These are phyloP conservation scores for Callyntrura sp. DNA, from an alignment of 2,888 invertebrate species.

Conservation along the genomic window DNA sequence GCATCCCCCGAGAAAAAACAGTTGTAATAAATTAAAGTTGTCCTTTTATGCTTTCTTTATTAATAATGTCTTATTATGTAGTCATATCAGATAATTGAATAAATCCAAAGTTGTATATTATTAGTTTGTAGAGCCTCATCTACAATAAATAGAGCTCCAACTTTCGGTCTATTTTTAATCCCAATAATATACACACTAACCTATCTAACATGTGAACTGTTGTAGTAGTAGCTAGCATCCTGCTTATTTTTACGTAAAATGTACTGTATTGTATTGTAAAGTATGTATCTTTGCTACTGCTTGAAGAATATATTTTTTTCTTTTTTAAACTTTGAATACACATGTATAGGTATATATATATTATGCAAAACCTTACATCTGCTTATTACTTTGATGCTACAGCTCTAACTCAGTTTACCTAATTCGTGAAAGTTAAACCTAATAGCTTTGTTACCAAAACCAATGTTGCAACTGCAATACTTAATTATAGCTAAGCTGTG, in stretches of 20 bases:
- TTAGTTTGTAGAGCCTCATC: neutral
- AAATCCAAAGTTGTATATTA: no score
- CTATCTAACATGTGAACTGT: no score
- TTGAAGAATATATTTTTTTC: neutral
- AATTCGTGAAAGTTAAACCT: neutral
- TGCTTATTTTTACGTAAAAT: neutral
- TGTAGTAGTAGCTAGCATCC: neutral
- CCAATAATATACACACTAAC: no score
- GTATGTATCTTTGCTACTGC: neutral
- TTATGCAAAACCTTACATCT: neutral
- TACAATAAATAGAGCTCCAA: neutral
- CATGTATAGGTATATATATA: no score
- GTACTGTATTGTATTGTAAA: neutral
- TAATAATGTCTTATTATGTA: neutral
- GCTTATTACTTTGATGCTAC: neutral
- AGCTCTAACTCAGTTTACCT: neutral
- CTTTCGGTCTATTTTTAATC: no score
- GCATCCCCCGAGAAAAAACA: constrained; percentile 2
- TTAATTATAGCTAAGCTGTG: neutral
- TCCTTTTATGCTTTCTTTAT: neutral
- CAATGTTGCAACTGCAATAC: no score
- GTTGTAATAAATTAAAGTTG: neutral
- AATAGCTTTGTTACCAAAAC: constrained; percentile 15
- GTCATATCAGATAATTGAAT: no score
- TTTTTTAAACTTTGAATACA: no score